Evolutionary conservation across 2,797 vertebrate species (phyloP), one percentile per base, ranked within the genome.

Genomic region (Vespertilio murinus): DNA sequence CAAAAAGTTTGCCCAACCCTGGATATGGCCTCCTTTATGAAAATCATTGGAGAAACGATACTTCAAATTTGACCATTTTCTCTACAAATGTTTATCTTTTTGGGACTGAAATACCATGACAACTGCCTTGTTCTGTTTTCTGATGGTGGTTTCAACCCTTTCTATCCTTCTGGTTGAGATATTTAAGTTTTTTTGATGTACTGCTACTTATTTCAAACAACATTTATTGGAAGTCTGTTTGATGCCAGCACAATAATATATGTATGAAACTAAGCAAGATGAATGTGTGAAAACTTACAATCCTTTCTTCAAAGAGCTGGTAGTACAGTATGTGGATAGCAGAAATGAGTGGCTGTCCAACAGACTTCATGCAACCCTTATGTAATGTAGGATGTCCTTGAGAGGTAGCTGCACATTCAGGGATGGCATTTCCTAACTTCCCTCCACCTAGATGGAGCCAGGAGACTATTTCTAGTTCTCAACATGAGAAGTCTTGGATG

Each of bases 61-160:
- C 78, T 94, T 75, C 64, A 75, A 59, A 56, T 93, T 8, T 82
- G 84, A 38, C 89, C 30, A 78, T 70, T 94, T 75, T 65, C 33
- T 88, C 73, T 30, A 35, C n/a, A 90, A 93, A 95, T 74, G 61
- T 59, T 59, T 69, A 28, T 81, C 38, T 91, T 59, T 79, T 86
- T 91, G 86, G 80, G 83, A 71, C 28, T 56, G 71, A 94, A 96
- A 81, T 69, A 28, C 42, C 67, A 49, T 13, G 12, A 69, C 71
- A 84, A 38, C 45, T 54, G 61, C 40, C 71, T 83, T 59, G 23
- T 54, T 95, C 47, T 89, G 52, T 73, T 73, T 88, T 75, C 45
- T 47, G 71, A 79, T 74, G 71, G 38, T 40, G 45, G 77, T 70
- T 47, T 85, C 74, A 61, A 71, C 69, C 88, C 74, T 71, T 86